Evolutionary conservation across 2,888 invertebrate species (phyloP).

Genomic region (Bimastos eiseni): DNA sequence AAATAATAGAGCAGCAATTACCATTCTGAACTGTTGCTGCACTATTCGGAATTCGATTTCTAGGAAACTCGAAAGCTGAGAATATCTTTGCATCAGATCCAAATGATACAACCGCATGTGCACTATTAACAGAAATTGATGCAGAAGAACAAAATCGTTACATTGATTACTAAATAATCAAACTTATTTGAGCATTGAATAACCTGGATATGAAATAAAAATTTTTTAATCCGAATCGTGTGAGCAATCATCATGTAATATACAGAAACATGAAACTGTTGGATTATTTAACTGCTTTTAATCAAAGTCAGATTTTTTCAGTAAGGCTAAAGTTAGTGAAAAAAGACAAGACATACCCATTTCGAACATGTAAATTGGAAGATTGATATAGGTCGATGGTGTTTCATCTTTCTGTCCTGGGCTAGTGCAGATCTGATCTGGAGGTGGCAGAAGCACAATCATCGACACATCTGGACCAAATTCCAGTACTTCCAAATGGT

Average conservation of each 20-base stretch:
- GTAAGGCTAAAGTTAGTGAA: neutral
- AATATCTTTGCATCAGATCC: constrained; percentile 85
- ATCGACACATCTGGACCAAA: neutral
- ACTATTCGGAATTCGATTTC: constrained; percentile 78
- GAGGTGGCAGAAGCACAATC: neutral
- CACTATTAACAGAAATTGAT: constrained; percentile 70
- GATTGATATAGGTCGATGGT: neutral
- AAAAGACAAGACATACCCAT: neutral
- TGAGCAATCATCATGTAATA: too few species aligned
- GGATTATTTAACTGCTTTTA: neutral
- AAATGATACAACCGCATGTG: constrained; percentile 91
- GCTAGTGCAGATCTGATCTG: constrained; percentile 17
- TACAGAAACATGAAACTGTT: neutral
- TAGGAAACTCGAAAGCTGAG: constrained; percentile 87
- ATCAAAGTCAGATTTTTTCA: neutral
- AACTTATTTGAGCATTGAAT: neutral
- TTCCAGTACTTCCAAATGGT: neutral
- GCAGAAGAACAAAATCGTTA: neutral
- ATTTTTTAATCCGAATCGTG: neutral
- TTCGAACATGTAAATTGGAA: neutral
- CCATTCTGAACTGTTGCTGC: constrained; percentile 7
- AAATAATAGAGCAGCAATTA: neutral
- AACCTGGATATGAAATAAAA: neutral
- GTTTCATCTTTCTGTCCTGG: constrained; percentile 14
- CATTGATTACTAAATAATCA: too few species aligned